A percentile compares a stretch with the other conserved stretches of the same genome.
These are phyloP conservation scores for Pristionchus fissidentatus DNA, from an alignment of 2,888 invertebrate species.

Conservation along the genomic window DNA sequence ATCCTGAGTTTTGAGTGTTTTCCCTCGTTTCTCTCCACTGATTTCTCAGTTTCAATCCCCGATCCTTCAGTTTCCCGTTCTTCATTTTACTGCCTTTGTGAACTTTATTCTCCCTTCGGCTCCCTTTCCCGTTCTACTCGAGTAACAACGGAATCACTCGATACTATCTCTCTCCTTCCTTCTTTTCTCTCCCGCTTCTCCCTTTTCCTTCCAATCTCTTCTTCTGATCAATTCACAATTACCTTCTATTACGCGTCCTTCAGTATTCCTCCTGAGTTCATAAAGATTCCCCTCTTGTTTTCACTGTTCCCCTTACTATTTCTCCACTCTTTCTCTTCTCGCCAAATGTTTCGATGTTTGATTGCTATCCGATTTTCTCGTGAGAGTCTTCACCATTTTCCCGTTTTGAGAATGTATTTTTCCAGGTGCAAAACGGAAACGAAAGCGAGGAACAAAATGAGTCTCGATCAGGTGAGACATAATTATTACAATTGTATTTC, in stretches of 20 bases:
- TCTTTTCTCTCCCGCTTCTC: neutral
- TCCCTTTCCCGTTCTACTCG: too few relatives aligned
- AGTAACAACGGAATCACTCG: too few relatives aligned
- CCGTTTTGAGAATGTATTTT: too few relatives aligned
- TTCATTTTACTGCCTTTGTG: too few relatives aligned
- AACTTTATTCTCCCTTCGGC: too few relatives aligned
- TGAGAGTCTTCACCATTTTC: too few relatives aligned
- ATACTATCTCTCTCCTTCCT: neutral
- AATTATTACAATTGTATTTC: too few relatives aligned
- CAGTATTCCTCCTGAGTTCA: neutral
- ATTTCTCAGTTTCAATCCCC: neutral
- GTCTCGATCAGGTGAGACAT: slow-evolving; percentile 35
- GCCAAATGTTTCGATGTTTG: neutral
- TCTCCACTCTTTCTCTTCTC: neutral
- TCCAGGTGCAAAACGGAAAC: neutral
- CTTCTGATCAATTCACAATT: neutral
- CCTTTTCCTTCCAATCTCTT: neutral
- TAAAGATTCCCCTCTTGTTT: neutral
- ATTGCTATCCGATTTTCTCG: too few relatives aligned
- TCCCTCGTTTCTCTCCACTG: neutral
- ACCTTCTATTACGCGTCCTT: neutral
- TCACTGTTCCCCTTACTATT: neutral
- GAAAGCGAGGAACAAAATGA: slow-evolving; percentile 28
- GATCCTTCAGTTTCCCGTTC: neutral
- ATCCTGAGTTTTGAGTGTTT: neutral